A percentile compares a stretch with the other conserved stretches of the same genome.
These are phyloP conservation scores for Calyptomena viridis DNA, from an alignment of 2,113 vertebrate species.

Conservation along the genomic window DNA sequence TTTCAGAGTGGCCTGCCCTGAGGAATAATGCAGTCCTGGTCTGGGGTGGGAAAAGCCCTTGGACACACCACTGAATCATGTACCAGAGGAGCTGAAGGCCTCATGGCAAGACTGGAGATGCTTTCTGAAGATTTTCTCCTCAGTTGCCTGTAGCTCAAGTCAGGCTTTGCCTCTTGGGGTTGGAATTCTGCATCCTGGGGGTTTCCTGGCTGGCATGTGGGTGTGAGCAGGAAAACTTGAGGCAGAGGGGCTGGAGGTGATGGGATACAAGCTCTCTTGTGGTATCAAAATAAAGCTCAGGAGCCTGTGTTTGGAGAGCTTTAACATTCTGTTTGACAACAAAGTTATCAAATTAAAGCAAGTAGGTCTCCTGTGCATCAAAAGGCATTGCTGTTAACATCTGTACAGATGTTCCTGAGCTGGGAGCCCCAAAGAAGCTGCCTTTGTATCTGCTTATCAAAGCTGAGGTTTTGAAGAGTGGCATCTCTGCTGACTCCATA, in stretches of 20 bases:
- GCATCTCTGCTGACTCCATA: not conserved
- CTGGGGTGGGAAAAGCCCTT: not conserved
- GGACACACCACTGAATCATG: rapidly evolving
- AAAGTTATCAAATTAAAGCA: not conserved
- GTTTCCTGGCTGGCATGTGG: not conserved
- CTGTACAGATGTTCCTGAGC: not conserved
- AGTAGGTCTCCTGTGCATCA: not conserved
- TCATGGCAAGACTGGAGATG: not conserved
- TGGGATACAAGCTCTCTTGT: not conserved
- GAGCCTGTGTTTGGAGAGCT: not conserved
- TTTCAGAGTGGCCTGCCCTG: not conserved
- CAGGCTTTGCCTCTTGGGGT: not conserved
- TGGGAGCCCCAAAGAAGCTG: not conserved
- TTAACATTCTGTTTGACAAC: not conserved
- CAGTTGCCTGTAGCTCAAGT: not conserved
- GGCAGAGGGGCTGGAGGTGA: not conserved
- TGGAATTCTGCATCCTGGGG: not conserved
- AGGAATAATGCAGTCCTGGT: not conserved
- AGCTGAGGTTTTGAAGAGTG: not conserved
- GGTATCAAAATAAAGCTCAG: not conserved
- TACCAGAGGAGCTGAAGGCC: not conserved
- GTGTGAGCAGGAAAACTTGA: not conserved
- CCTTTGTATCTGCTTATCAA: not conserved
- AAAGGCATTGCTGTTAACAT: not conserved
- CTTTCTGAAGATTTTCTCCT: not conserved